Evolutionary conservation across 2,888 invertebrate species (phyloP).

Genomic region (Ecdyonurus torrentis): DNA sequence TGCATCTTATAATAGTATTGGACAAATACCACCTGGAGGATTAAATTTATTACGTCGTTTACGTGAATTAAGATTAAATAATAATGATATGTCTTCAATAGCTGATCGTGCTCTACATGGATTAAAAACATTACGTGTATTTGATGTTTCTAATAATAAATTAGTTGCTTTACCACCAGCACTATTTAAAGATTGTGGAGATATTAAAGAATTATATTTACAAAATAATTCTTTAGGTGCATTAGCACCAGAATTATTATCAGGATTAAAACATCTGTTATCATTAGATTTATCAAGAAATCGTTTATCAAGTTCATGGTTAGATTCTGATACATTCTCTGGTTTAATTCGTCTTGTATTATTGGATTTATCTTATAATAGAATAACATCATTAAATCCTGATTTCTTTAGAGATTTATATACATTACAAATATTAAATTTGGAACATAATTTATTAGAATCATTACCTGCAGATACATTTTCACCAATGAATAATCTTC

Average conservation of each 20-base stretch:
- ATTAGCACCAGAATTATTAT: conserved; percentile 58
- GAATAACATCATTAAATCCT: conserved; percentile 62
- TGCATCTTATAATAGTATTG: conserved; percentile 70
- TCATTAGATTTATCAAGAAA: conserved; percentile 74
- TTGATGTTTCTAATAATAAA: conserved; percentile 82
- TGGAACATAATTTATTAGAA: conserved; percentile 70
- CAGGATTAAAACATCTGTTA: conserved; percentile 65
- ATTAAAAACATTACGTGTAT: conserved; percentile 60
- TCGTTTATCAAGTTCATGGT: conserved; percentile 72
- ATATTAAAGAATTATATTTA: conserved; percentile 73
- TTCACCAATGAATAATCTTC: conserved; percentile 79
- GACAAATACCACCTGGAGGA: conserved; percentile 62
- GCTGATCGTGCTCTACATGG: conserved; percentile 69
- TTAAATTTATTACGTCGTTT: conserved; percentile 65
- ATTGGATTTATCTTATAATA: conserved; percentile 70
- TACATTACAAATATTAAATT: conserved; percentile 67
- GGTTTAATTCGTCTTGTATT: conserved; percentile 77
- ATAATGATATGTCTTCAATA: conserved; percentile 79
- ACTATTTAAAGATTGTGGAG: conserved; percentile 61
- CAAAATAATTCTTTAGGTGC: conserved; percentile 83
- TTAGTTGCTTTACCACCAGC: conserved; percentile 70
- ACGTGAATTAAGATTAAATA: conserved; percentile 63
- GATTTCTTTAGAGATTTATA: conserved; percentile 73
- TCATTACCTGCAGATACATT: conserved; percentile 76
- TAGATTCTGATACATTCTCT: conserved; percentile 67